Percentiles rank a stretch among this genome's conserved stretches.
Evolutionary conservation across 2,797 vertebrate genomes (phyloP).

Genomic region (Scolopax bukidnonensis): DNA sequence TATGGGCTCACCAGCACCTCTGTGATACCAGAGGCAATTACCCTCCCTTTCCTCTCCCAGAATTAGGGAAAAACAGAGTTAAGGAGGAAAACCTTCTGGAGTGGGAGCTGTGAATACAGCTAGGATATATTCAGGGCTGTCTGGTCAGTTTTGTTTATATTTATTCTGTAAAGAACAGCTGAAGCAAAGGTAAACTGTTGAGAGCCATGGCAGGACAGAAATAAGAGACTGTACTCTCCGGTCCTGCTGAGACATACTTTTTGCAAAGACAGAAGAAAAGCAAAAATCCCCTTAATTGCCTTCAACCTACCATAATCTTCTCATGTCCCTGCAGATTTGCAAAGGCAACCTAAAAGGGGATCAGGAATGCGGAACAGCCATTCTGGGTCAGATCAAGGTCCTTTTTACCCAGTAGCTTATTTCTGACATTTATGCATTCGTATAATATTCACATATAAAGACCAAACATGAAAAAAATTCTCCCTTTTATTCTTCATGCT

Average conservation of each 20-base stretch:
- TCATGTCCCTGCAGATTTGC: not conserved
- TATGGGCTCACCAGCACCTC: not conserved
- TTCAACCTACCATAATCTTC: not conserved
- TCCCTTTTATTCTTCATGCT: not conserved
- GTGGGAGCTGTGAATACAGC: not conserved
- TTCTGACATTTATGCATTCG: not conserved
- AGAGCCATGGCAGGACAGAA: not conserved
- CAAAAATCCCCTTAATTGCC: not conserved
- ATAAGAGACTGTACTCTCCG: not conserved
- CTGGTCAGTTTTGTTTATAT: not conserved
- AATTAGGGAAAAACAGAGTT: not conserved
- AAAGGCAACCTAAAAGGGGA: not conserved
- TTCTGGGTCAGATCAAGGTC: not conserved
- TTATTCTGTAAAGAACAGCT: not conserved
- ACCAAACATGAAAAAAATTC: not conserved
- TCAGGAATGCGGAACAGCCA: not conserved
- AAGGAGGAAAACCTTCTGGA: not conserved
- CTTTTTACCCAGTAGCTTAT: not conserved
- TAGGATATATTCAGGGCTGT: not conserved
- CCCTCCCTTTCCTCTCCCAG: not conserved
- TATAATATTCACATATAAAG: not conserved
- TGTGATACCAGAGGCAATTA: not conserved
- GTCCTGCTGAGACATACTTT: not conserved
- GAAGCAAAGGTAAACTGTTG: not conserved
- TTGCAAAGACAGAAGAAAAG: not conserved